phyloP scores from a whole-genome alignment of 2,797 vertebrate genomes.

The Malacoctenus gilli region DNA sequence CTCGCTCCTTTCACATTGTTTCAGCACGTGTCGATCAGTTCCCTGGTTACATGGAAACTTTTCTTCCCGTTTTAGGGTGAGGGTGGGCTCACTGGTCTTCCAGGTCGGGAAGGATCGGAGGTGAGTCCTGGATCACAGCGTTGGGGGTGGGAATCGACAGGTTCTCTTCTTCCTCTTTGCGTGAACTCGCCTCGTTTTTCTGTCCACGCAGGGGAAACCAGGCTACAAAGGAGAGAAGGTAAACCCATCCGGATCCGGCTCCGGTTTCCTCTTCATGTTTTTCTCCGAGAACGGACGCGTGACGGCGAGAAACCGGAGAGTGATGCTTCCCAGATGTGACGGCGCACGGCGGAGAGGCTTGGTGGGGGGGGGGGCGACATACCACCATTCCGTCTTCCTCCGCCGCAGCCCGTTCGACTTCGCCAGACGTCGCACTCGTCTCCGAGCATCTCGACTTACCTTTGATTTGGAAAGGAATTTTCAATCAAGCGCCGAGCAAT shows the following conservation, averaged over 20 bases:
- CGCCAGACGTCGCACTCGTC: too few relatives aligned
- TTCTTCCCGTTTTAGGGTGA: constrained; percentile 82
- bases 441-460: too few relatives aligned
- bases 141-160: too few relatives aligned
- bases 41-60: constrained; percentile 1
- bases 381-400: too few relatives aligned
- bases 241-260: too few relatives aligned
- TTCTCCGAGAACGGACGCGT: background rate
- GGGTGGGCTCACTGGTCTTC: constrained; percentile 83
- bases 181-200: constrained; percentile 28
- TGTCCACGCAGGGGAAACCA: constrained; percentile 84
- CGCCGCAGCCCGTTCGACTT: too few relatives aligned
- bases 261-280: constrained; percentile 21
- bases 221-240: constrained; percentile 94
- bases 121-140: constrained; percentile 66
- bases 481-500: background rate
- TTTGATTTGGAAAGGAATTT: constrained; percentile 1
- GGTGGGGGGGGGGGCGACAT: too few relatives aligned
- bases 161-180: constrained; percentile 12
- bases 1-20: too few relatives aligned
- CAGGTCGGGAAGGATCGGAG: constrained; percentile 86
- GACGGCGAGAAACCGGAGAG: background rate
- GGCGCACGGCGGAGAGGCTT: too few relatives aligned
- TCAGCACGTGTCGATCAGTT: too few relatives aligned
- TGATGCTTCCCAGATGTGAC: constrained; percentile 30